Evolutionary conservation across 1,140 invertebrate genomes (phyloP).

Genomic region (Calycopis cecrops): DNA sequence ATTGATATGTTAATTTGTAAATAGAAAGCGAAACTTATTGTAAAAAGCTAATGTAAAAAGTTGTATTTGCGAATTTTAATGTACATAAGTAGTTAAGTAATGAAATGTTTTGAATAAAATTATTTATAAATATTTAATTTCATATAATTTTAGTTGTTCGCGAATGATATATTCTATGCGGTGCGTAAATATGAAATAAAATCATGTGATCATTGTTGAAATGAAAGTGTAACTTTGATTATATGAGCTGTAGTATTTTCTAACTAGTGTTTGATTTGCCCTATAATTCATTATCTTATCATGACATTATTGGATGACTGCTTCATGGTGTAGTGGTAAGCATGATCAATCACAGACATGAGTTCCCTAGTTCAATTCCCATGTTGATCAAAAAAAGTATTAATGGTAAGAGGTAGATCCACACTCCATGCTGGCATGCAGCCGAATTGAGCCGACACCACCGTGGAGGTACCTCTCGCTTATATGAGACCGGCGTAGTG

Average conservation of each 20-base stretch:
- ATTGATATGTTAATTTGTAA: constrained; percentile 42
- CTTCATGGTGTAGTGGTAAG: too few species aligned
- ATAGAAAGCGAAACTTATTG: constrained; percentile 40
- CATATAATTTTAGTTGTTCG: constrained; percentile 50
- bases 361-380: too few species aligned
- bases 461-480: too few species aligned
- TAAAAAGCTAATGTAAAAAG: constrained; percentile 52
- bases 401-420: too few species aligned
- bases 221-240: constrained; percentile 72
- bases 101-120: constrained; percentile 50
- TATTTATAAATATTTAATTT: constrained; percentile 59
- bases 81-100: constrained; percentile 51
- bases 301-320: too few species aligned
- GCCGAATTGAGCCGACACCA: too few species aligned
- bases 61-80: constrained; percentile 69
- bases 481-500: too few species aligned
- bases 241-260: constrained; percentile 73
- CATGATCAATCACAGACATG: too few species aligned
- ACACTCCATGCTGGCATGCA: too few species aligned
- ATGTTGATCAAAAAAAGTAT: too few species aligned
- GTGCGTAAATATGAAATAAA: constrained; percentile 60
- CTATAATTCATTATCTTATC: background rate
- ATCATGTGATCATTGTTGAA: constrained; percentile 72
- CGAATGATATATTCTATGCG: constrained; percentile 60
- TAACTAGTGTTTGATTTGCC: constrained; percentile 44